Evolutionary conservation across 2,797 vertebrate species (phyloP).

Genomic region (Chelidonichthys spinosus): DNA sequence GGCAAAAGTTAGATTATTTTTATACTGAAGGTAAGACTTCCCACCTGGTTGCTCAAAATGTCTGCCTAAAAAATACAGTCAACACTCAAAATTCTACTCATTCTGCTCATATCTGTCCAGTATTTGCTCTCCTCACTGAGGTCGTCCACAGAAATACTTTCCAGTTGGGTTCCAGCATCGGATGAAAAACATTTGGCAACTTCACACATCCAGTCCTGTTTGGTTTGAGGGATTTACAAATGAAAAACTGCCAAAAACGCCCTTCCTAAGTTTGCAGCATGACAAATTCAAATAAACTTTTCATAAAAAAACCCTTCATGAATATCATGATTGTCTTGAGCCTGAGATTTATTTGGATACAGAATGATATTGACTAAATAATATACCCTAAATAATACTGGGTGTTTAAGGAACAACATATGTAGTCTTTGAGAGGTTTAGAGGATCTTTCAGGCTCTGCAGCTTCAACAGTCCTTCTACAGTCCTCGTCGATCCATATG

Average conservation of each 20-base stretch:
- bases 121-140: constrained; percentile 30
- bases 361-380: too few species aligned
- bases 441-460: constrained; percentile 17
- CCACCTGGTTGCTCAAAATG: constrained; percentile 29
- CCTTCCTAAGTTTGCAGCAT: too few species aligned
- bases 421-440: constrained; percentile 11
- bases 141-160: constrained; percentile 41
- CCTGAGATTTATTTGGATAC: constrained; percentile 14
- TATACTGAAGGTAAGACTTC: constrained; percentile 1
- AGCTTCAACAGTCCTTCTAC: constrained; percentile 44
- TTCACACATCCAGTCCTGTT: constrained; percentile 25
- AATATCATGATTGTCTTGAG: constrained; percentile 4
- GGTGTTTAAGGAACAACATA: constrained; percentile 21
- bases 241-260: too few species aligned
- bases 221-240: constrained; percentile 22
- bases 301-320: not conserved
- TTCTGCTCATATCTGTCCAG: constrained; percentile 12
- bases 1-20: not conserved
- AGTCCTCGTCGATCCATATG: constrained; percentile 30
- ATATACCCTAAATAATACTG: not conserved
- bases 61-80: constrained; percentile 21
- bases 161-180: constrained; percentile 22
- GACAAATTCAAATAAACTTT: not conserved
- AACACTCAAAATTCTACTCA: constrained; percentile 31
- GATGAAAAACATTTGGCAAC: constrained; percentile 21